phyloP scores from a whole-genome alignment of 2,113 vertebrate genomes.

The Pteropus alecto region DNA sequence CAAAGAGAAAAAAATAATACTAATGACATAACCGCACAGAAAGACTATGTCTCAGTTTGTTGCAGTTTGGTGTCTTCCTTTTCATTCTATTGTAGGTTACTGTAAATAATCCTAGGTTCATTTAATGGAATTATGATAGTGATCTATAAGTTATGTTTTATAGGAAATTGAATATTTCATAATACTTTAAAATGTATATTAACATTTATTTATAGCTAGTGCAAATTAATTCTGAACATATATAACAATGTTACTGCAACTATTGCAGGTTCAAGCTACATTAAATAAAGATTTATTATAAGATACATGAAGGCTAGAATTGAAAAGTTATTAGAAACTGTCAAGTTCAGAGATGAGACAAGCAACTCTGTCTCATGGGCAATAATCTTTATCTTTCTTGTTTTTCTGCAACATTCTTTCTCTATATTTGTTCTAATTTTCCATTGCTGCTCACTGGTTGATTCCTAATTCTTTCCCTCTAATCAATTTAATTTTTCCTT shows the following conservation, averaged over 20 bases:
- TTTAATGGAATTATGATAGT: background rate
- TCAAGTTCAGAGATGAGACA: background rate
- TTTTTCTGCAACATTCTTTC: background rate
- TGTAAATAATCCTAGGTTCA: background rate
- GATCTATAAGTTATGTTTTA: background rate
- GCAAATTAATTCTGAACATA: background rate
- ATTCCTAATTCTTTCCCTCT: background rate
- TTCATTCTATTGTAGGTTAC: background rate
- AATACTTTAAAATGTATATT: background rate
- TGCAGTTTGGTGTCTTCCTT: background rate
- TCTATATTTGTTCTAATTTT: background rate
- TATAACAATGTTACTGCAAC: background rate
- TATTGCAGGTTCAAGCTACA: background rate
- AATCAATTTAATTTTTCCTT: background rate
- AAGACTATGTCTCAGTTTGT: background rate
- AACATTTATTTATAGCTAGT: background rate
- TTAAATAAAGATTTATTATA: background rate
- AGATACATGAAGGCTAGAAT: background rate
- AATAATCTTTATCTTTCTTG: background rate
- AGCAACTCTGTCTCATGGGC: background rate
- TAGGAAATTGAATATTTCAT: background rate
- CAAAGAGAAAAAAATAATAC: background rate
- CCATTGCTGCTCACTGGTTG: background rate
- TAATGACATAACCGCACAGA: background rate
- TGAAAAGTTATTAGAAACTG: background rate